Evolutionary conservation across 2,113 vertebrate genomes (phyloP).

Genomic region (Rostratula benghalensis): DNA sequence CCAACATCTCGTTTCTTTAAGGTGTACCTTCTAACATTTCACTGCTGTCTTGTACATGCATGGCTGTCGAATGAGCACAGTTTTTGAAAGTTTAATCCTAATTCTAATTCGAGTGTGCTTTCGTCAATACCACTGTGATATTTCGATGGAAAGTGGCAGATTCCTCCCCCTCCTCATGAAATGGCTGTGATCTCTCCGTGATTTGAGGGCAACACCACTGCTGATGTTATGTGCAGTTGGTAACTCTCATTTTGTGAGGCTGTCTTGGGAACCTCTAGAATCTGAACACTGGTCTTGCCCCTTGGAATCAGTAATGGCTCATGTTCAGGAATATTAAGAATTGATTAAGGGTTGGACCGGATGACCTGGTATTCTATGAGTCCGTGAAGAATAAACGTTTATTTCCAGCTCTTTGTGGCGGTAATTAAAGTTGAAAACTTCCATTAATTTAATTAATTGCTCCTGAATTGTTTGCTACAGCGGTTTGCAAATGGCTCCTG

Average conservation of each 20-base stretch:
- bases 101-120: neutral
- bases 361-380: neutral
- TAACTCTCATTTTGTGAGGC: neutral
- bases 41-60: rapidly evolving
- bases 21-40: neutral
- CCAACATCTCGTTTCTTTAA: neutral
- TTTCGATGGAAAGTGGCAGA: neutral
- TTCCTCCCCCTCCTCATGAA: neutral
- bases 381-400: neutral
- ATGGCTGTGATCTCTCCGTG: neutral
- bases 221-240: neutral
- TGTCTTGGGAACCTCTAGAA: neutral
- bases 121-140: neutral
- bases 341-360: neutral
- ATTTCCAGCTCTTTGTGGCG: neutral
- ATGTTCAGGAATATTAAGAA: neutral
- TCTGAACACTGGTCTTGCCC: neutral
- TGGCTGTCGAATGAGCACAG: neutral
- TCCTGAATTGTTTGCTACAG: neutral
- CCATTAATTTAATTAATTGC: neutral
- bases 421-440: neutral
- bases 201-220: neutral
- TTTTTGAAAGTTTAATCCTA: neutral
- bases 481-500: neutral
- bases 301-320: neutral